Conservation (phyloP, 2,797 vertebrate genomes). For the Holocentrus rufus region DNA sequence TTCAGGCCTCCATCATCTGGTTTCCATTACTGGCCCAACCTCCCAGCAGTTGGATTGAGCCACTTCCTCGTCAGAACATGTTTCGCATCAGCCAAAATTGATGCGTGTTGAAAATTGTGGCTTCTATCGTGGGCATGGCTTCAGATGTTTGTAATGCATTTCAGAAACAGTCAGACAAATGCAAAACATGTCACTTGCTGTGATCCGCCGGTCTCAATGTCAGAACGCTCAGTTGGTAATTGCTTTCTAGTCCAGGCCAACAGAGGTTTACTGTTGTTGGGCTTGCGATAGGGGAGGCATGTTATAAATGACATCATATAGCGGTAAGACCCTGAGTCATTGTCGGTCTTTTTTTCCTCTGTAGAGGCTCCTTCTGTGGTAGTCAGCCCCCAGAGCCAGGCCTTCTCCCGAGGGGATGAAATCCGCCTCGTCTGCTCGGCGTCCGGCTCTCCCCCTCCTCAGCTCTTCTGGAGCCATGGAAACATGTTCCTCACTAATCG, state of each 20-base stretch:
- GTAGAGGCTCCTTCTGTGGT: constrained; percentile 88
- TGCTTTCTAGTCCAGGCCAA: constrained; percentile 16
- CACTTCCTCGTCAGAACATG: constrained; percentile 66
- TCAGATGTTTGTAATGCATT: constrained; percentile 52
- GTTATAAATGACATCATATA: constrained; percentile 66
- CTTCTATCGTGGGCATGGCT: constrained; percentile 33
- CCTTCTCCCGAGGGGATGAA: constrained; percentile 84
- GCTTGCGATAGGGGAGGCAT: constrained; percentile 26
- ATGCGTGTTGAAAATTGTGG: constrained; percentile 56
- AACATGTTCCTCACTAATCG: constrained; percentile 81
- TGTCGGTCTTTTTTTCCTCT: constrained; percentile 25
- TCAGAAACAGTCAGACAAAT: constrained; percentile 53
- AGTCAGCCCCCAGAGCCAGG: constrained; percentile 80
- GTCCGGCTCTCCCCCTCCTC: constrained; percentile 85
- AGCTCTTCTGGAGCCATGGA: constrained; percentile 85
- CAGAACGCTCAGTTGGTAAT: constrained; percentile 46
- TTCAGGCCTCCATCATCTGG: constrained; percentile 70
- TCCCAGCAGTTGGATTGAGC: constrained; percentile 59
- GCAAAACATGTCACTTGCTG: constrained; percentile 32
- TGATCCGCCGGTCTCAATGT: constrained; percentile 47
- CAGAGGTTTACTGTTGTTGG: constrained; percentile 53
- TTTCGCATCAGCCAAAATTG: constrained; percentile 53
- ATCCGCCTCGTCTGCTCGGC: constrained; percentile 86
- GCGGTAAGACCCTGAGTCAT: constrained; percentile 57
- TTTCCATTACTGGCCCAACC: constrained; percentile 74